A percentile compares a stretch with the other conserved stretches of the same genome.
These are phyloP conservation scores for Nyctalus aviator DNA, from an alignment of 2,797 vertebrate species.

Conservation along the genomic window DNA sequence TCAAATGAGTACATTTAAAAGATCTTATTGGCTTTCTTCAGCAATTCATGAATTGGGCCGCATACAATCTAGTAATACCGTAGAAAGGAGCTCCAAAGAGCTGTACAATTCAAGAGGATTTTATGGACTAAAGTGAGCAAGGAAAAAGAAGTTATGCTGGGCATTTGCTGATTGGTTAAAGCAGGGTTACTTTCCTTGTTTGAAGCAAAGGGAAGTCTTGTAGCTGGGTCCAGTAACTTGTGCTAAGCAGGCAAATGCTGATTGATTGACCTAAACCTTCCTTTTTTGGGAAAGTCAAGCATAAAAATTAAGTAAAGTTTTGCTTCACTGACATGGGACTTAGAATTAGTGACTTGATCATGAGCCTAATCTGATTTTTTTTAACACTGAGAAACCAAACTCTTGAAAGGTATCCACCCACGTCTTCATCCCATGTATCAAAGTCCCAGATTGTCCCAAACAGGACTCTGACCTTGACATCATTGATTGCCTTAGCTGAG, in stretches of 20 bases:
- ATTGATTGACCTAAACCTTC: neutral
- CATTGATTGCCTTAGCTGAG: neutral
- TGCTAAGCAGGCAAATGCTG: neutral
- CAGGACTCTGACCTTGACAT: neutral
- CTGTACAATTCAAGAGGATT: neutral
- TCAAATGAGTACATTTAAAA: neutral
- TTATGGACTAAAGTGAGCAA: neutral
- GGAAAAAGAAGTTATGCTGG: constrained; percentile 19
- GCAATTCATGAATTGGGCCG: neutral
- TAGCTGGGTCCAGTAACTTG: neutral
- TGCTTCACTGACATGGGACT: neutral
- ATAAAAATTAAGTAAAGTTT: neutral
- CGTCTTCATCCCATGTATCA: neutral
- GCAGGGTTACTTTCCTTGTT: neutral
- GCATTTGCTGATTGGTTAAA: neutral
- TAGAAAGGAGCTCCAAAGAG: neutral
- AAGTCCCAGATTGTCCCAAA: neutral
- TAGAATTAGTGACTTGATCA: neutral
- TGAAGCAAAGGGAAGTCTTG: neutral
- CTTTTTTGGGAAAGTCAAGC: neutral
- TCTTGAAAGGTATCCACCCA: neutral
- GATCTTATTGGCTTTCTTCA: neutral
- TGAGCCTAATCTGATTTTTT: neutral
- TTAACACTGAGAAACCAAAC: neutral
- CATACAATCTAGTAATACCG: neutral